Evolutionary conservation across 2,797 vertebrate genomes (phyloP).

Genomic region (Crocodylus rhombifer): DNA sequence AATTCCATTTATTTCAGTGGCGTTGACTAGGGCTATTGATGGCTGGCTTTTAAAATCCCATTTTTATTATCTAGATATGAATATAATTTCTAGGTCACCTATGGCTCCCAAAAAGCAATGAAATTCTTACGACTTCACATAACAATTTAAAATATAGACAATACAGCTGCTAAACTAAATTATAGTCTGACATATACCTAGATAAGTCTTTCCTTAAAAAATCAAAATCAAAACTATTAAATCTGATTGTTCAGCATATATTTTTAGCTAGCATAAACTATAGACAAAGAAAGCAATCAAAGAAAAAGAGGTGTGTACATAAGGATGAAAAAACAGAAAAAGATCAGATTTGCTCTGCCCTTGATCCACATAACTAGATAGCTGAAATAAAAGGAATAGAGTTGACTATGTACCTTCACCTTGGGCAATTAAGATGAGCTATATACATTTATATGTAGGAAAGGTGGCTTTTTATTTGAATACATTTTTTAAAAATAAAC

Average conservation of each 20-base stretch:
- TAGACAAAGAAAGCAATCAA: background rate
- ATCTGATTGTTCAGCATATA: background rate
- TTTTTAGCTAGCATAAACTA: background rate
- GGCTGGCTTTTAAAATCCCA: background rate
- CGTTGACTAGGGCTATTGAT: background rate
- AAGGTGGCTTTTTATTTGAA: background rate
- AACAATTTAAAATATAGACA: background rate
- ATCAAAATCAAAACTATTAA: too few relatives aligned
- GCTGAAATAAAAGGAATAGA: background rate
- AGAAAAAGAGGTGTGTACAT: background rate
- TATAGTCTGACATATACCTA: background rate
- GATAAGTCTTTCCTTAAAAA: too few relatives aligned
- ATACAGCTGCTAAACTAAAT: background rate
- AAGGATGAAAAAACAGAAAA: background rate
- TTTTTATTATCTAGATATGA: fast-evolving
- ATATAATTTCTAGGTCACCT: background rate
- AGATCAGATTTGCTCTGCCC: background rate
- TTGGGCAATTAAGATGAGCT: background rate
- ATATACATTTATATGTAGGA: background rate
- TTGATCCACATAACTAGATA: background rate
- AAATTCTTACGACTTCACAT: background rate
- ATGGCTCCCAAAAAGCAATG: background rate
- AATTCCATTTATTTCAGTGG: background rate
- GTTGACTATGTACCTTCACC: background rate
- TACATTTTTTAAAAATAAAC: background rate